A percentile compares a stretch with the other conserved stretches of the same genome.
phyloP scores from a whole-genome alignment of 2,888 invertebrate species.

The Julus scanicus region DNA sequence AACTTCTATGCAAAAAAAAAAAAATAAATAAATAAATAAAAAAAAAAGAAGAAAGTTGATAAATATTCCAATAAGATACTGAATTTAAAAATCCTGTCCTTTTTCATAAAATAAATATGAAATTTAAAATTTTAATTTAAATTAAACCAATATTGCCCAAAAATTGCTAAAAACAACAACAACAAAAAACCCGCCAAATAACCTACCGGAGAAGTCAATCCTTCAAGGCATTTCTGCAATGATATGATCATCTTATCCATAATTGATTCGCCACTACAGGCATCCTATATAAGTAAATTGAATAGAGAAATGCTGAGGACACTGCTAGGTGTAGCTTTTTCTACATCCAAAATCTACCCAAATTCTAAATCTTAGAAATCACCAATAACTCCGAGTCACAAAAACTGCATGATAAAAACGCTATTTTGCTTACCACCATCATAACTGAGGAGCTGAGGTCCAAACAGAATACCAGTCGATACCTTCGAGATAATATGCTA shows the following conservation, averaged over 20 bases:
- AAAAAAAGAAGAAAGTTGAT: background rate
- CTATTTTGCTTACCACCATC: slow-evolving; percentile 72
- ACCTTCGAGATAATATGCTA: slow-evolving; percentile 77
- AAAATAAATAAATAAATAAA: background rate
- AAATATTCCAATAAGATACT: background rate
- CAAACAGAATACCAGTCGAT: slow-evolving; percentile 79
- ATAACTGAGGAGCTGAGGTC: slow-evolving; percentile 82
- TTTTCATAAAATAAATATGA: too few species aligned
- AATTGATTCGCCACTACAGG: slow-evolving; percentile 65
- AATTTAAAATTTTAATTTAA: too few species aligned
- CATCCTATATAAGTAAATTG: slow-evolving; percentile 63
- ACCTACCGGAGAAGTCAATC: slow-evolving; percentile 66
- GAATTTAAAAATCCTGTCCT: background rate
- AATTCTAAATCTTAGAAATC: background rate
- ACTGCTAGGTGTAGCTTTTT: background rate
- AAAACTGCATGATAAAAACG: background rate
- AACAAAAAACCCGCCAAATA: background rate
- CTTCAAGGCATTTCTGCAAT: slow-evolving; percentile 64
- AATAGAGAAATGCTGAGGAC: background rate
- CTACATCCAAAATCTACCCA: too few species aligned
- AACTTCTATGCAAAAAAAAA: background rate
- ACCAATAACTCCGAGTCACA: background rate
- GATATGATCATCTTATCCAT: slow-evolving; percentile 65
- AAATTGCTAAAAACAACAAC: background rate
- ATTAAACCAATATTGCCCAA: too few species aligned